Conservation (phyloP, 2,113 vertebrate species). For the Boulengeromyrus knoepffleri region DNA sequence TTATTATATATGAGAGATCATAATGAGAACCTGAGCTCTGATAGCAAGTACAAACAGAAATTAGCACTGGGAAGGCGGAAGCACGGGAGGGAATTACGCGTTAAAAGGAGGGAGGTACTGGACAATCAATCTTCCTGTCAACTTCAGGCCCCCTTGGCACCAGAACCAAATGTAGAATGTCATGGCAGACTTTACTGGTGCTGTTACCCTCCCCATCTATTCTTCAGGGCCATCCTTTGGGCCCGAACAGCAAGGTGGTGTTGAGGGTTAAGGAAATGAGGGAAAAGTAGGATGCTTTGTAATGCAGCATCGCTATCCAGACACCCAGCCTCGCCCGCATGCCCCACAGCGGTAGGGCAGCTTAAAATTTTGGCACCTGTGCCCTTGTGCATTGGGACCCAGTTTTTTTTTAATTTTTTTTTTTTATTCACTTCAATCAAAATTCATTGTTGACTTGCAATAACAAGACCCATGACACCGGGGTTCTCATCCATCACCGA, state of each 20-base stretch:
- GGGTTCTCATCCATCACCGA: slow-evolving; percentile 37
- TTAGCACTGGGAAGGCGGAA: not conserved
- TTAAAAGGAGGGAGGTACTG: not conserved
- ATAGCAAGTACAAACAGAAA: not conserved
- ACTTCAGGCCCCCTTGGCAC: slow-evolving; percentile 14
- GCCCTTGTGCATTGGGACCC: slow-evolving; percentile 20
- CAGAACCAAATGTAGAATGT: slow-evolving; percentile 19
- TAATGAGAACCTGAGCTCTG: not conserved
- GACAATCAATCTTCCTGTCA: slow-evolving; percentile 24
- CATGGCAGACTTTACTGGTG: not conserved
- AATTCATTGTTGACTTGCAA: slow-evolving; percentile 34
- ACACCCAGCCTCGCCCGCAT: not conserved
- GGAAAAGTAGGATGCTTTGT: not conserved
- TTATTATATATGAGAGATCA: not conserved
- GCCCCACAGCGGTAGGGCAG: not conserved
- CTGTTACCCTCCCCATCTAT: slow-evolving; percentile 23
- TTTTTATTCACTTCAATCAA: not conserved
- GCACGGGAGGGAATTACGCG: slow-evolving; percentile 1
- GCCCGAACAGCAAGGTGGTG: not conserved
- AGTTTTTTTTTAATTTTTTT: not conserved
- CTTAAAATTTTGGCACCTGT: slow-evolving; percentile 16
- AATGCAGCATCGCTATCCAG: not conserved
- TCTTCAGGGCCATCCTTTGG: slow-evolving; percentile 11
- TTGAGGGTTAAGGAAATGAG: not conserved
- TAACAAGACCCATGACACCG: not conserved